phyloP scores from a whole-genome alignment of 2,797 vertebrate genomes.

The Hypotaenidia philippensis region DNA sequence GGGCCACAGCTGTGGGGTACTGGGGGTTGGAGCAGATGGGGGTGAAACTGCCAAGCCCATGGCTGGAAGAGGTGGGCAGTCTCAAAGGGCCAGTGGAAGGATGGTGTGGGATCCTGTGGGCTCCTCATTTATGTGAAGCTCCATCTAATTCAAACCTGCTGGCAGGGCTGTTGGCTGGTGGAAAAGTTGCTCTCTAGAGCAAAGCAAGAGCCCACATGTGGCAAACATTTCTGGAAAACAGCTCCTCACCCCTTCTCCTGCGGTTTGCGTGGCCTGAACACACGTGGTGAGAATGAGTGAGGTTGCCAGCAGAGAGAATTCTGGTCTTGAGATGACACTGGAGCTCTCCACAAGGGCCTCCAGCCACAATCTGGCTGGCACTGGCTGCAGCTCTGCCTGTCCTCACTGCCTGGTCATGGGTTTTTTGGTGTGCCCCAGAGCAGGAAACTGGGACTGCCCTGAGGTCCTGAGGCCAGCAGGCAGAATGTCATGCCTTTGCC shows the following conservation, averaged over 20 bases:
- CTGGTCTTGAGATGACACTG: not conserved
- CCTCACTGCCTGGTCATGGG: not conserved
- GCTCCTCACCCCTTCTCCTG: not conserved
- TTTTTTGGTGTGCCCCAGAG: not conserved
- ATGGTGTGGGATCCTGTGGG: not conserved
- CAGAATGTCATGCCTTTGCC: not conserved
- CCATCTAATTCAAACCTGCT: not conserved
- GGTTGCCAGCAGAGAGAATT: not conserved
- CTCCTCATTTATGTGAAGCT: not conserved
- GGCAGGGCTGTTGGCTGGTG: not conserved
- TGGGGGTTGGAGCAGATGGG: not conserved
- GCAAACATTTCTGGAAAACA: not conserved
- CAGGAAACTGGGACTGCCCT: not conserved
- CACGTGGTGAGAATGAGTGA: not conserved
- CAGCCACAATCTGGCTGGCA: rapidly evolving
- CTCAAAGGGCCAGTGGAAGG: rapidly evolving
- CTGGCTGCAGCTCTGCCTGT: not conserved
- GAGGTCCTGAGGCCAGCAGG: not conserved
- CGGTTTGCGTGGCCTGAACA: not conserved
- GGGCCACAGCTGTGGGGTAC: not conserved
- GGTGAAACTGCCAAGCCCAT: not conserved
- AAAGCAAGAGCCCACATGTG: not conserved
- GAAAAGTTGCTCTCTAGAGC: not conserved
- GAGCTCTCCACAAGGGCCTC: not conserved
- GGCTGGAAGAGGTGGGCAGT: not conserved